These are phyloP conservation scores for Petrolisthes cinctipes DNA, from an alignment of 2,888 invertebrate species.

Conservation along the genomic window DNA sequence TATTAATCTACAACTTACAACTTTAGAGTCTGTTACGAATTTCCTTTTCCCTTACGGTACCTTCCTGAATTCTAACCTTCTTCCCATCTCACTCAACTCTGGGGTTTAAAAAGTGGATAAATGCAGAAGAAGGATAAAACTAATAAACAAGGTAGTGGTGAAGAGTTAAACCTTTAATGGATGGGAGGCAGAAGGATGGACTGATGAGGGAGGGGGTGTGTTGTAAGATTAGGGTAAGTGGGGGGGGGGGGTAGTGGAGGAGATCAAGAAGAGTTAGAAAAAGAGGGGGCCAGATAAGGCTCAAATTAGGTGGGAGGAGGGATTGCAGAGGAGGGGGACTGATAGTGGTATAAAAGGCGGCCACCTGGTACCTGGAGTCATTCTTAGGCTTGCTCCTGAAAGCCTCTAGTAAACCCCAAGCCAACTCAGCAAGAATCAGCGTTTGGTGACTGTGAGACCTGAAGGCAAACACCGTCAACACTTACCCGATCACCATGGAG, in stretches of 20 bases:
- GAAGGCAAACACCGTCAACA: background rate
- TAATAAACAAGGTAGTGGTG: background rate
- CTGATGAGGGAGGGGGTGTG: background rate
- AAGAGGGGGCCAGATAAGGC: background rate
- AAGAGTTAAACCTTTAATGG: background rate
- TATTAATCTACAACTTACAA: too few species aligned
- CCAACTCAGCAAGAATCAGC: background rate
- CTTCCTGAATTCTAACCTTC: too few species aligned
- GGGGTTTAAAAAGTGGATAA: too few species aligned
- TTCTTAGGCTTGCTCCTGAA: too few species aligned
- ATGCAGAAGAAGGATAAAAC: background rate
- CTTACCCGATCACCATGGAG: constrained; percentile 22
- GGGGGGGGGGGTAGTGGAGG: background rate
- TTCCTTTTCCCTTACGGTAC: too few species aligned
- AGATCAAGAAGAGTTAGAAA: too few species aligned
- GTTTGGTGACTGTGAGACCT: background rate
- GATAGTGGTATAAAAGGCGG: background rate
- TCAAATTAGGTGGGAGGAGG: background rate
- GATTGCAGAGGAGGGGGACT: background rate
- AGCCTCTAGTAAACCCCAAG: background rate
- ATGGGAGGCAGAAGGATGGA: background rate
- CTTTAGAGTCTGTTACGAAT: too few species aligned
- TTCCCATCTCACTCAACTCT: too few species aligned
- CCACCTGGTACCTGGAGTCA: background rate
- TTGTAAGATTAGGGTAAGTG: background rate